Percentiles rank a stretch among this genome's conserved stretches.
Evolutionary conservation across 2,113 vertebrate species (phyloP).

Genomic region (Dicentrarchus labrax): DNA sequence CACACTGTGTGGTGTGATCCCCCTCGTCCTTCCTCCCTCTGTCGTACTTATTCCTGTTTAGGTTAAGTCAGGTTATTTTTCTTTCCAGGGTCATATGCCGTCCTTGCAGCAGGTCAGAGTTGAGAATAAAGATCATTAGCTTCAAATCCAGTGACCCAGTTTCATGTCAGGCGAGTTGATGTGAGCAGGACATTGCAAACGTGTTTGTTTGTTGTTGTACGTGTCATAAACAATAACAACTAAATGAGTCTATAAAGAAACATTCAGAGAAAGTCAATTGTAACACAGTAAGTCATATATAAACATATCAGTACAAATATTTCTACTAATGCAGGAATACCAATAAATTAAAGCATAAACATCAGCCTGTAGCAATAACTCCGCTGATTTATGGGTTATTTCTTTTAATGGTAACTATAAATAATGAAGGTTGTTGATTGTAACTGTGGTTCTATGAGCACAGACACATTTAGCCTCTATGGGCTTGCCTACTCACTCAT

Average conservation of each 20-base stretch:
- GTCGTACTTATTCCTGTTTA: conserved; percentile 16
- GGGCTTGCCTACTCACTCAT: background rate
- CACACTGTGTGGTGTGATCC: conserved; percentile 53
- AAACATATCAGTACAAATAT: conserved; percentile 20
- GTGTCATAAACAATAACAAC: conserved; percentile 23
- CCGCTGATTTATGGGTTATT: background rate
- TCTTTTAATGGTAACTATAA: no score
- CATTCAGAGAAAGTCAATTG: background rate
- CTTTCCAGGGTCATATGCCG: background rate
- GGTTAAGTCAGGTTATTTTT: conserved; percentile 32
- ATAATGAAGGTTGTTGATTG: background rate
- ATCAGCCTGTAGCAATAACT: background rate
- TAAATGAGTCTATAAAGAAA: background rate
- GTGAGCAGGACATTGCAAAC: background rate
- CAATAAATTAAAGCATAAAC: background rate
- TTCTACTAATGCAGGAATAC: background rate
- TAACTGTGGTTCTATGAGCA: background rate
- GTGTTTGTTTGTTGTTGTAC: conserved; percentile 25
- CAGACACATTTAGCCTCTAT: background rate
- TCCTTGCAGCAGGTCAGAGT: background rate
- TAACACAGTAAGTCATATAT: background rate
- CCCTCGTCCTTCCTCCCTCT: conserved; percentile 16
- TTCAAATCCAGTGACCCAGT: conserved; percentile 32
- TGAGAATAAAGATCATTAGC: conserved; percentile 22
- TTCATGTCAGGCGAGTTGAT: conserved; percentile 17